A percentile compares a stretch with the other conserved stretches of the same genome.
phyloP scores from a whole-genome alignment of 2,797 vertebrate genomes.

The Tragopan temminckii region DNA sequence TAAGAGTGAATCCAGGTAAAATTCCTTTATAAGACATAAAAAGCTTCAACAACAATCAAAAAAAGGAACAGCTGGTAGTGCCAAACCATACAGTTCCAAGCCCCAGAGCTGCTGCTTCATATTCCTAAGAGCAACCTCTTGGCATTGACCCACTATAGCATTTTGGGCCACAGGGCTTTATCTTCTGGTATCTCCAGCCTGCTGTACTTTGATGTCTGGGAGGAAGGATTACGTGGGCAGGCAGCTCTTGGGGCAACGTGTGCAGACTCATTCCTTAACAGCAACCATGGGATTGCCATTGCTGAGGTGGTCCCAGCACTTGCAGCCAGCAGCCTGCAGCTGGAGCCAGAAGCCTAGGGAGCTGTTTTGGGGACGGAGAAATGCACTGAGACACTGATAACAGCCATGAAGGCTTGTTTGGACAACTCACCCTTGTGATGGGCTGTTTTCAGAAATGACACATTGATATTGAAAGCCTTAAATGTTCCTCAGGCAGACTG shows the following conservation, averaged over 20 bases:
- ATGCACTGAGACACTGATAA: neutral
- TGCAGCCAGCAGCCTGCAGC: constrained; percentile 22
- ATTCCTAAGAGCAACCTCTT: neutral
- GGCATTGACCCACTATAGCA: neutral
- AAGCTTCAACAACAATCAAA: neutral
- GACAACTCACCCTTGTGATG: neutral
- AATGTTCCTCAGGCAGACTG: constrained; percentile 23
- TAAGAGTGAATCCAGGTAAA: neutral
- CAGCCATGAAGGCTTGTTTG: neutral
- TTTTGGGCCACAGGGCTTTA: accelerated
- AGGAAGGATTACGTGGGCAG: neutral
- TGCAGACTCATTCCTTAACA: neutral
- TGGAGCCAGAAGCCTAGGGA: neutral
- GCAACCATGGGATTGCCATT: neutral
- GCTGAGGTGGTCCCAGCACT: constrained; percentile 1
- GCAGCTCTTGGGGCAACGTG: neutral
- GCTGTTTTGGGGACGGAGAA: neutral
- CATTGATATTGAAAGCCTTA: constrained; percentile 32
- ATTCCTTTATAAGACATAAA: neutral
- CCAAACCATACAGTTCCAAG: neutral
- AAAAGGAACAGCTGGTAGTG: neutral
- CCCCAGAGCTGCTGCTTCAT: neutral
- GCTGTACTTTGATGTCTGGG: neutral
- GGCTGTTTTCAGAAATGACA: constrained; percentile 47
- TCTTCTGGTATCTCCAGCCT: neutral